These are phyloP conservation scores for Hylaea fasciaria DNA, from an alignment of 2,888 invertebrate species.

Conservation along the genomic window DNA sequence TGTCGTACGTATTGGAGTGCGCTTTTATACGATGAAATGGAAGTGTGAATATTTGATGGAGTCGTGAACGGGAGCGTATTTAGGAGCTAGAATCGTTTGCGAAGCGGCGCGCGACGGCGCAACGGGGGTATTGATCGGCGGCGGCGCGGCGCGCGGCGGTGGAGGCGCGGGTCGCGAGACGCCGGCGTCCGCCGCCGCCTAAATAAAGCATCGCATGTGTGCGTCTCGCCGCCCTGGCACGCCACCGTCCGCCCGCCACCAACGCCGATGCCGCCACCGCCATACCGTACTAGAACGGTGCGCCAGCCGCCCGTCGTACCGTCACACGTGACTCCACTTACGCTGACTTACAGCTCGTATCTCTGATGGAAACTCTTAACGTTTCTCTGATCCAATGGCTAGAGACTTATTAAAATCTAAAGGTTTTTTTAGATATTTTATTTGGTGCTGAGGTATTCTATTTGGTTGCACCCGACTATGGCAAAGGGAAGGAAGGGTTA, in stretches of 20 bases:
- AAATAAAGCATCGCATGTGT: conserved; percentile 84
- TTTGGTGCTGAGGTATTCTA: not conserved
- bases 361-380: not conserved
- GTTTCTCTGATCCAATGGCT: not conserved
- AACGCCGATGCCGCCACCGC: conserved; percentile 42
- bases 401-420: not conserved
- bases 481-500: too few relatives aligned
- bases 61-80: conserved; percentile 72
- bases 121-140: conserved; percentile 82
- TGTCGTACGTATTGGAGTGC: conserved; percentile 44
- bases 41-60: conserved; percentile 83
- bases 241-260: conserved; percentile 52
- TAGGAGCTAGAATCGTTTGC: conserved; percentile 77
- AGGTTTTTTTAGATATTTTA: not conserved
- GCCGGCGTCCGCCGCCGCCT: conserved; percentile 82
- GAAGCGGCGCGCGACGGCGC: conserved; percentile 80
- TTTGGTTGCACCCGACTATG: too few relatives aligned
- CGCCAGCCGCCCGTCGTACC: too few relatives aligned
- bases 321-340: conserved; percentile 30
- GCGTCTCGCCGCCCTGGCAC: conserved; percentile 73
- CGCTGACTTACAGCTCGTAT: conserved; percentile 12
- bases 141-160: conserved; percentile 64
- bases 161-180: conserved; percentile 77
- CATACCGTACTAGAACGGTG: too few relatives aligned
- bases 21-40: conserved; percentile 76